Evolutionary conservation across 2,797 vertebrate species (phyloP).

Genomic region (Chelon labrosus): DNA sequence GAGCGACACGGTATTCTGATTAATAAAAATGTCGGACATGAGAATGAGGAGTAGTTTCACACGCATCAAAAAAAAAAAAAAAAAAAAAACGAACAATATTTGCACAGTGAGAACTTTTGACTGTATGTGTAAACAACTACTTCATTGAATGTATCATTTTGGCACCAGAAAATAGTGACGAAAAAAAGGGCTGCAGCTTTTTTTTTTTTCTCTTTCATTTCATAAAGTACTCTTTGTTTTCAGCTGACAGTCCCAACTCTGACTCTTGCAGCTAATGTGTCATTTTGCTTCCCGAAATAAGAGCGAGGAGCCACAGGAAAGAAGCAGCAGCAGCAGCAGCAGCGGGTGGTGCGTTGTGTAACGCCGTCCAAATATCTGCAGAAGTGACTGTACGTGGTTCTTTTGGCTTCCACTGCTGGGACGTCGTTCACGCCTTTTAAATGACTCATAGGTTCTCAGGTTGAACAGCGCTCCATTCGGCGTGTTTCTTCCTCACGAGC

Average conservation of each 20-base stretch:
- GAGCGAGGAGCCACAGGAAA: background rate
- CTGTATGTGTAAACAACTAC: constrained; percentile 5
- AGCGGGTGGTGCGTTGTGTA: background rate
- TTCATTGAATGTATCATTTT: constrained; percentile 44
- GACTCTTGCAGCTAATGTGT: constrained; percentile 34
- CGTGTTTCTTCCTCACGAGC: constrained; percentile 56
- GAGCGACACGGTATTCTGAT: background rate
- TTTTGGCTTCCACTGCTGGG: constrained; percentile 50
- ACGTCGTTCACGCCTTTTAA: constrained; percentile 58
- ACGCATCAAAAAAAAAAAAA: background rate
- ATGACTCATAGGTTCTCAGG: constrained; percentile 81
- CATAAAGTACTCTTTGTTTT: constrained; percentile 14
- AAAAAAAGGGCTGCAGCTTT: constrained; percentile 36
- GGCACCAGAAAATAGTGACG: constrained; percentile 8
- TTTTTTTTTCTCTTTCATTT: constrained; percentile 3
- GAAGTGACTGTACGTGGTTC: constrained; percentile 7
- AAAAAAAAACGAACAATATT: background rate
- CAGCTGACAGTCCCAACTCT: constrained; percentile 4
- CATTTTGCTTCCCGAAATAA: constrained; percentile 50
- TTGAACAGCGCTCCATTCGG: constrained; percentile 68
- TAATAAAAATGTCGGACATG: background rate
- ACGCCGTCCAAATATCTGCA: constrained; percentile 41
- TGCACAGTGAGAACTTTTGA: constrained; percentile 32
- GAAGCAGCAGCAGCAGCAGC: too few species aligned
- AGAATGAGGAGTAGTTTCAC: constrained; percentile 7